Base-by-base conservation (phyloP, 1,140 invertebrate genomes). In the Mya arenaria region DNA sequence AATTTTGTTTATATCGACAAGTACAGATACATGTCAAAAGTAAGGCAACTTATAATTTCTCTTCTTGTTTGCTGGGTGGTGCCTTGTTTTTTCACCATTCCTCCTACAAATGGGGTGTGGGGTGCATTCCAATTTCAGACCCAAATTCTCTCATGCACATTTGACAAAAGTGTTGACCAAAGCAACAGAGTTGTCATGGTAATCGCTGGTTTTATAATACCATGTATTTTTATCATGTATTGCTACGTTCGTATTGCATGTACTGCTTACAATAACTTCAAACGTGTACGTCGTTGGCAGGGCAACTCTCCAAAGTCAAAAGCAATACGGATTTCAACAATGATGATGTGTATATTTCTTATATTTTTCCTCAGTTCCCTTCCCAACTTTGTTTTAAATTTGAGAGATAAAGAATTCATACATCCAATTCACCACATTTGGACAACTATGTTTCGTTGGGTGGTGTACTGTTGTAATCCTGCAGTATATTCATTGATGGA, bases 291-390 rank as follows among this genome's bases (percentile, higher is more conserved):
- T 17, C 1, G 25, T n/a, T 17, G 19, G 25, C 25, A 17, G 4
- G 25, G 19, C 19, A 23, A 52, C 15, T 63, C 65, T 10, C 19
- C 77, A 10, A 75, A 81, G 65, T 77, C 77, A 6, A 84, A 77
- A 65, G 83, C 88, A 10, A 73, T 88, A 30, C 80, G 87, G 10
- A 83, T 89, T 4, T 88, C 88, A 3, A 85, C 83, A 55, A 89
- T 89, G 88, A 89, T 89, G 88, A 58, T 87, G 58, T 85, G 86
- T 78, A 89, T 89, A 62, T 89, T 88, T 80, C 37, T 82, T 30
- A 82, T 86, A 37, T 89, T 86, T 75, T 85, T 89, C 55, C n/a
- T 88, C 15, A 87, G 87, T 55, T 86, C 88, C 15, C 87, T 88
- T 34, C 88, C 88, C 1, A 88, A 87, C 77, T 87, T 89, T 73